Conservation (phyloP, 2,113 vertebrate genomes). For the Entelurus aequoreus region DNA sequence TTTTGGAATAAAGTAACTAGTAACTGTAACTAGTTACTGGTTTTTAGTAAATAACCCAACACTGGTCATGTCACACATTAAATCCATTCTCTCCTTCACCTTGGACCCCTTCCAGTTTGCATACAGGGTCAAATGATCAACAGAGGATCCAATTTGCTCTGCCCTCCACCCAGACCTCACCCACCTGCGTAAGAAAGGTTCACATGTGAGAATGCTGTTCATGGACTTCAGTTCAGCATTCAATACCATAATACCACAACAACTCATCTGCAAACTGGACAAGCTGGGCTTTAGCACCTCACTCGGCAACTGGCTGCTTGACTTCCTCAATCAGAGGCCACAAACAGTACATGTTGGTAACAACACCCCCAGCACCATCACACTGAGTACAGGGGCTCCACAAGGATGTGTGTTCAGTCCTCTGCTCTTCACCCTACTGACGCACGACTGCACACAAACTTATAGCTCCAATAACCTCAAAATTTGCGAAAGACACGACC, state of each 20-base stretch:
- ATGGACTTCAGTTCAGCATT: slow-evolving; percentile 8
- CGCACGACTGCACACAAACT: too few relatives aligned
- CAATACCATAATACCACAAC: slow-evolving; percentile 5
- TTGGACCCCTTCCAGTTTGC: slow-evolving; percentile 2
- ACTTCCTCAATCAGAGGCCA: neutral
- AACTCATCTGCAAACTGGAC: neutral
- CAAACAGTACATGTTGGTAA: neutral
- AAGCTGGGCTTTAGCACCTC: neutral
- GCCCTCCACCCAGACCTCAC: slow-evolving; percentile 4
- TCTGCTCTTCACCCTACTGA: too few relatives aligned
- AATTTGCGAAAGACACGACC: too few relatives aligned
- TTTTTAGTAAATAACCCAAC: too few relatives aligned
- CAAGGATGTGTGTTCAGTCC: neutral
- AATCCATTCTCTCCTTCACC: neutral
- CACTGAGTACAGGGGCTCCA: neutral
- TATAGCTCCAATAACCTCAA: too few relatives aligned
- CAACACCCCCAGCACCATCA: neutral
- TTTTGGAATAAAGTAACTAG: too few relatives aligned
- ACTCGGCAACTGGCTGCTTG: neutral
- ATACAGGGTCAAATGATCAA: neutral
- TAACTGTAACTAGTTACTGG: too few relatives aligned
- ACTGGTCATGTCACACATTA: slow-evolving; percentile 7
- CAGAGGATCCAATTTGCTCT: neutral
- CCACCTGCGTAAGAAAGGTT: neutral
- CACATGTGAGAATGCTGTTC: slow-evolving; percentile 11